Evolutionary conservation across 2,888 invertebrate genomes (phyloP).

Genomic region (Caradrina clavipalpis): DNA sequence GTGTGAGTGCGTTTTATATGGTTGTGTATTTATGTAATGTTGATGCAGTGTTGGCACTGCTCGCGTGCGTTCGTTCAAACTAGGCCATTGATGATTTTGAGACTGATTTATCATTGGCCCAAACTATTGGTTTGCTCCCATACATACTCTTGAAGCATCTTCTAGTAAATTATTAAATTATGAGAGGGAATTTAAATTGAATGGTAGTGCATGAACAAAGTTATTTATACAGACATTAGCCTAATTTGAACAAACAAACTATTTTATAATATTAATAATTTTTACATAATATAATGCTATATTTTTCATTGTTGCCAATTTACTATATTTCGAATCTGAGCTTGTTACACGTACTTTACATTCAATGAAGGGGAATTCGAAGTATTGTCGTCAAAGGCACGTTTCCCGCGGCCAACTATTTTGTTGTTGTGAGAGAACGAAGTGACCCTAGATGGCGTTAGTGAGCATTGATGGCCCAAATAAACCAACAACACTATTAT

Average conservation of each 20-base stretch:
- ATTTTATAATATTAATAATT: slow-evolving; percentile 61
- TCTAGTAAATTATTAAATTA: slow-evolving; percentile 27
- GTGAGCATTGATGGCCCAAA: slow-evolving; percentile 30
- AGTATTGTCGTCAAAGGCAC: slow-evolving; percentile 26
- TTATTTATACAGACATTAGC: slow-evolving; percentile 49
- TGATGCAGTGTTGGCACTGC: slow-evolving; percentile 29
- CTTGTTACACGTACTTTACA: slow-evolving; percentile 66
- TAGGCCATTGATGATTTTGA: slow-evolving; percentile 41
- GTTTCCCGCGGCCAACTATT: slow-evolving; percentile 48
- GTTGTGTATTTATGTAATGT: slow-evolving; percentile 61
- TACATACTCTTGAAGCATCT: slow-evolving; percentile 18
- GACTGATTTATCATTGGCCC: slow-evolving; percentile 47
- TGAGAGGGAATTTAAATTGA: slow-evolving; percentile 14
- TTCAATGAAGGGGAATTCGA: slow-evolving; percentile 42
- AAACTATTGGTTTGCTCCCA: slow-evolving; percentile 16
- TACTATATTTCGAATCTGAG: slow-evolving; percentile 70
- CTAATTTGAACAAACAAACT: slow-evolving; percentile 62
- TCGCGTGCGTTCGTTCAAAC: slow-evolving; percentile 55
- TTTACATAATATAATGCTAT: slow-evolving; percentile 67
- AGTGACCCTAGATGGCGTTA: slow-evolving; percentile 45
- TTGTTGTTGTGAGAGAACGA: slow-evolving; percentile 31
- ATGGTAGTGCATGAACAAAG: slow-evolving; percentile 35
- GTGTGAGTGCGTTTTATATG: slow-evolving; percentile 59
- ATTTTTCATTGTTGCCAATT: slow-evolving; percentile 88
- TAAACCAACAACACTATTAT: slow-evolving; percentile 17